Conservation (phyloP, 2,113 vertebrate genomes). For the Eulacestoma nigropectus region DNA sequence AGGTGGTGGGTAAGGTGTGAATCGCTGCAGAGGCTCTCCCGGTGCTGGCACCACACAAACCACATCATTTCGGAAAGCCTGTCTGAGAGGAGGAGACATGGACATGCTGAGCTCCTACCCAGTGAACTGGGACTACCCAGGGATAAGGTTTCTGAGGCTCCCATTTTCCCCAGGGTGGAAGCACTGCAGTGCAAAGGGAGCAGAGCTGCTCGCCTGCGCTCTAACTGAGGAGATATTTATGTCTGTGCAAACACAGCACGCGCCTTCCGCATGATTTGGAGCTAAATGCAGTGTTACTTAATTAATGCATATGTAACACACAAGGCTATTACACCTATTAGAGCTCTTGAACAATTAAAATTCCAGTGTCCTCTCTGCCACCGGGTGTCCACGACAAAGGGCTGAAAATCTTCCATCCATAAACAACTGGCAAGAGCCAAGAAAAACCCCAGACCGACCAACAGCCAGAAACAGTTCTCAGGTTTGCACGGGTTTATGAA, state of each 20-base stretch:
- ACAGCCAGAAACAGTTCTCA: neutral
- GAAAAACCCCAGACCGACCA: neutral
- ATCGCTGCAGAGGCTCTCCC: neutral
- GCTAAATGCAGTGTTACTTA: slow-evolving; percentile 88
- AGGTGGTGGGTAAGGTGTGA: neutral
- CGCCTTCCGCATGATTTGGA: slow-evolving; percentile 86
- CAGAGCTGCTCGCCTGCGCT: slow-evolving; percentile 63
- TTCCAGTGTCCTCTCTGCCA: neutral
- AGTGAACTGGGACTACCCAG: neutral
- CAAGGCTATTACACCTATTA: slow-evolving; percentile 81
- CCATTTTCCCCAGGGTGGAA: neutral
- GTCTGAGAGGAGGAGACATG: neutral
- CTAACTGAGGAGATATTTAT: slow-evolving; percentile 83
- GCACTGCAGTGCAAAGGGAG: neutral
- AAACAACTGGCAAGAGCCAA: neutral
- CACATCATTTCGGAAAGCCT: fast-evolving
- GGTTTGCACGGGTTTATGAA: neutral
- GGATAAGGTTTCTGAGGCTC: neutral
- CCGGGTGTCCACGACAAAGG: neutral
- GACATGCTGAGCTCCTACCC: neutral
- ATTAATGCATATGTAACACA: slow-evolving; percentile 79
- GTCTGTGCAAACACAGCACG: slow-evolving; percentile 78
- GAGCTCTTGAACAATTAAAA: slow-evolving; percentile 71
- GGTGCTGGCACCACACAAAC: neutral
- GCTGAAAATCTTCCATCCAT: neutral